Evolutionary conservation across 2,797 vertebrate genomes (phyloP), one percentile per base, ranked within the genome.

Genomic region (Streptopelia turtur): DNA sequence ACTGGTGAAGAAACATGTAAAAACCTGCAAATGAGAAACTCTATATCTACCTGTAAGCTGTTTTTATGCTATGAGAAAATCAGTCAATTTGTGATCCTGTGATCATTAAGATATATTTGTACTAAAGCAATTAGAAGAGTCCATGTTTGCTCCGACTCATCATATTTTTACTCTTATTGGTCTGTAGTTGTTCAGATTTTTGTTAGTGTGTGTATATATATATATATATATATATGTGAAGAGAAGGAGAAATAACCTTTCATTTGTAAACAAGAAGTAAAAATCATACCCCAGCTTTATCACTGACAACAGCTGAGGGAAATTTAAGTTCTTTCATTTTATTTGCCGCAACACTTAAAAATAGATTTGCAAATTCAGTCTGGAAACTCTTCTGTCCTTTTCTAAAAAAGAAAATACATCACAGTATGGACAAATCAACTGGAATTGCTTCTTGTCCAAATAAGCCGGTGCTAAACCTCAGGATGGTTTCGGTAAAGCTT

Each of bases 361-460:
- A 90, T n/a, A 90, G 83, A 74, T 68, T 49, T 85, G 56, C 85
- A 87, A 64, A 88, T 93, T 79, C 74, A 80, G 60, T 11, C 74
- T 90, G 88, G 76, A 75, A 93, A 77, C 35, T 53, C 74, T 91
- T 79, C 52, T 35, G 22, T 87, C 43, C 60, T 60, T 53, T 90
- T 60, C 50, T 30, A 47, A 47, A 87, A 76, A 28, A 53, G 11
- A 83, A 80, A 89, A 75, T 31, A 15, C 27, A n/a, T 87, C 87
- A 66, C 77, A 84, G 77, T 59, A 82, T 9, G n/a, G 78, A 84
- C 56, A 92, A 87, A 94, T 92, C 85, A 79, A 68, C 91, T 93
- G 72, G 74, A 84, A 35, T 83, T 91, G 85, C 90, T 80, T 66
- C 77, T 82, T 70, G 74, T 64, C 80, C n/a, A 66, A 13, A 88